Base-by-base conservation (phyloP, 1,140 invertebrate genomes). In the Adelges cooleyi region DNA sequence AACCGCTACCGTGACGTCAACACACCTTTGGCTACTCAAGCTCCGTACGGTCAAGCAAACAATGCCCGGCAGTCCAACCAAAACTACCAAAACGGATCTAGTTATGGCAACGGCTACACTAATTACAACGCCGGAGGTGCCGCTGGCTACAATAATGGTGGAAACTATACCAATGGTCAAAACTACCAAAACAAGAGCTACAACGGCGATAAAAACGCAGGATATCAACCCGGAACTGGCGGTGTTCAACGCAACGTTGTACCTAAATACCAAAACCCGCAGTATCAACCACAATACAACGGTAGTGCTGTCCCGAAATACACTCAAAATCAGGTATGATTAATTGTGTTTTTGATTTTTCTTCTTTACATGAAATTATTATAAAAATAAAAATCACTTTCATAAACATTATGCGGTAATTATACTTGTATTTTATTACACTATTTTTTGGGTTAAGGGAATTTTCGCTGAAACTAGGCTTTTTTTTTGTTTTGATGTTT, bases 321-420 rank as follows among this genome's bases (percentile, higher is more conserved):
- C 8, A 22, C 68, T 66, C 29, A 68, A 72, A 46, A 56, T 70
- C 48, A 65, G 69, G 1, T 74, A 74, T 65, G 72, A 73, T 40
- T 69, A 68, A 27, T 68, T 69, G 20, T 67, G 59, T 33, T 33
- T 11, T 33, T 33, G 11, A 33, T 33, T 33, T 33, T 33, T 33
- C n/a, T n/a, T n/a, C n/a, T n/a, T n/a, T n/a, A n/a, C n/a, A n/a
- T n/a, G n/a, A n/a, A n/a, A n/a, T n/a, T n/a, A n/a, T n/a, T n/a
- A n/a, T n/a, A n/a, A n/a, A n/a, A n/a, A n/a, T n/a, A n/a, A n/a
- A n/a, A n/a, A n/a, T n/a, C n/a, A n/a, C n/a, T n/a, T n/a, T n/a
- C n/a, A n/a, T n/a, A n/a, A n/a, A n/a, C n/a, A n/a, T n/a, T n/a
- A n/a, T n/a, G n/a, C n/a, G n/a, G n/a, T n/a, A n/a, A n/a, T n/a